Base-by-base conservation (phyloP, 2,888 invertebrate species). In the Pteria penguin region DNA sequence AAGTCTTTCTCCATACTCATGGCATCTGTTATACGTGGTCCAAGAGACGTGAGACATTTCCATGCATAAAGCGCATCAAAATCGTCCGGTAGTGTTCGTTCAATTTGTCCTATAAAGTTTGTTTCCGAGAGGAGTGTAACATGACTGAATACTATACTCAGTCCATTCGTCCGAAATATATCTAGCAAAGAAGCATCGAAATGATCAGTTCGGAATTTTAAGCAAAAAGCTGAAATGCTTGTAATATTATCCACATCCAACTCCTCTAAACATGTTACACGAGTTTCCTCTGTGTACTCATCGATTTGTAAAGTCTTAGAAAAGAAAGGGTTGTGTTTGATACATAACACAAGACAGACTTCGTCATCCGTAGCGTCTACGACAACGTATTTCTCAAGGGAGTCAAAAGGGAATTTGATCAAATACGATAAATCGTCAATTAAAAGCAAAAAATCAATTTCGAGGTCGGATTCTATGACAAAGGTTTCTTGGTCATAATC, bases 31-130 rank as follows among this genome's bases (percentile, higher is more conserved):
- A 72, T 52, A 65, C 65, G 63, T n/a, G 57, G 65, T 2, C 72
- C 72, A 0, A 45, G 55, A n/a, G 63, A 57, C 1, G 32, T 26
- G 1, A 72, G 24, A 54, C 63, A 57, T 24, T 65, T 52, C 72
- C 72, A 72, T n/a, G 72, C 63, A 65, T 72, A 72, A 18, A 33
- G 31, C 11, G 22, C 33, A 14, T 72, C 65, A 36, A 72, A 72
- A 55, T 45, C 18, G 18, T 18, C 18, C 18, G 45, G 45, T 14
- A 45, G 45, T 8, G 8, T 45, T 45, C 45, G 8, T 45, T 45
- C 45, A 45, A 45, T 14, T 45, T 14, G 11, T 18, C 11, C 18
- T 18, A 45, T 14, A 18, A 14, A 8, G 18, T 14, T 18, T 45
- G 45, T 14, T 45, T 45, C 18, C 8, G 18, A 45, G 8, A 18